Percentiles rank a stretch among this genome's conserved stretches.
These are phyloP conservation scores for Piaya cayana DNA, from an alignment of 2,113 vertebrate species.

Conservation along the genomic window DNA sequence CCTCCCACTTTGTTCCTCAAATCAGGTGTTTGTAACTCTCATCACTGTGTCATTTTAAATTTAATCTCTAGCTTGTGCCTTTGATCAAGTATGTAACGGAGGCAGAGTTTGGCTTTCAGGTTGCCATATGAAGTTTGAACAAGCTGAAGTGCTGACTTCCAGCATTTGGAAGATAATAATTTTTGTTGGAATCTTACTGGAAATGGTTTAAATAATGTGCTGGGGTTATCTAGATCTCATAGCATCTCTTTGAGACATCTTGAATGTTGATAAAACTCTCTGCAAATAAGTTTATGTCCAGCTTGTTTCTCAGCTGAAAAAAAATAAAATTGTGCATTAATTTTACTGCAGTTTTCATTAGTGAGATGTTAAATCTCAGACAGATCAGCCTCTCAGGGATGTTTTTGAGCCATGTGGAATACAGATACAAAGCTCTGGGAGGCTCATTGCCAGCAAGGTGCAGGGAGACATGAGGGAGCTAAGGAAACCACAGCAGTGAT, in stretches of 20 bases:
- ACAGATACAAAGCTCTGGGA: not conserved
- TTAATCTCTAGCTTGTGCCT: not conserved
- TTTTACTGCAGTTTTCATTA: not conserved
- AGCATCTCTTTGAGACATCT: not conserved
- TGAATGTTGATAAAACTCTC: not conserved
- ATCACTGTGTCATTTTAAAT: not conserved
- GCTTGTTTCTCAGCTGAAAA: not conserved
- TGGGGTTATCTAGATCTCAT: not conserved
- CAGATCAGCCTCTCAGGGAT: not conserved
- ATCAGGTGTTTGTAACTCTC: not conserved
- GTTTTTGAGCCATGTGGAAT: not conserved
- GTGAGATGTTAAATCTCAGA: not conserved
- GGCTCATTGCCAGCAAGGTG: not conserved
- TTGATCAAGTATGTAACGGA: not conserved
- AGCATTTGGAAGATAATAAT: not conserved
- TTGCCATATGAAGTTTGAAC: not conserved
- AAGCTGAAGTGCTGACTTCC: not conserved
- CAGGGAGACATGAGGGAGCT: not conserved
- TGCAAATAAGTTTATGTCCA: not conserved
- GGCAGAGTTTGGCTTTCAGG: not conserved
- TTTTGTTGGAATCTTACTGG: not conserved
- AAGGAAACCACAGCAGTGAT: not conserved
- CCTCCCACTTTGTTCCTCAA: not conserved
- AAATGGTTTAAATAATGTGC: not conserved
- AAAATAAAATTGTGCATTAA: not conserved